phyloP scores from a whole-genome alignment of 2,888 invertebrate species.

The Notodonta ziczac region DNA sequence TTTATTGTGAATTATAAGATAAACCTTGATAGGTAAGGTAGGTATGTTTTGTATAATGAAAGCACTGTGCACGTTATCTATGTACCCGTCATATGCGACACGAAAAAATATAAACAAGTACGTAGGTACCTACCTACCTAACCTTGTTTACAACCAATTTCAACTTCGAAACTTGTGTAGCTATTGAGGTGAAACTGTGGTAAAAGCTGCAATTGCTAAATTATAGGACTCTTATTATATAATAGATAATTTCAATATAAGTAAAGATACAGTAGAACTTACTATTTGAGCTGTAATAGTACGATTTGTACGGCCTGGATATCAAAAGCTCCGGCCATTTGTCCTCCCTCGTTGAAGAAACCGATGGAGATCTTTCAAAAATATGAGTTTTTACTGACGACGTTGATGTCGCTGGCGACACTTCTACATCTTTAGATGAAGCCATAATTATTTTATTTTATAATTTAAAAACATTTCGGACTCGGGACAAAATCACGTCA shows the following conservation, averaged over 20 bases:
- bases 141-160: neutral
- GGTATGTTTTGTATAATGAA: neutral
- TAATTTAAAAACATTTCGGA: conserved; percentile 46
- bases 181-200: neutral
- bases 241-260: neutral
- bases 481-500: conserved; percentile 17
- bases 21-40: neutral
- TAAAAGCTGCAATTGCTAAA: neutral
- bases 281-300: conserved; percentile 73
- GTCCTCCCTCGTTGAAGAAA: conserved; percentile 69
- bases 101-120: conserved; percentile 10
- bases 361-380: conserved; percentile 71
- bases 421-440: conserved; percentile 57
- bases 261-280: conserved; percentile 47
- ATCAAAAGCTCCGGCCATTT: conserved; percentile 81
- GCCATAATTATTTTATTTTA: conserved; percentile 62
- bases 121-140: neutral
- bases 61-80: conserved; percentile 17
- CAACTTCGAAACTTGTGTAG: neutral
- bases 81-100: conserved; percentile 23
- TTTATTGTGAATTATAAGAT: neutral
- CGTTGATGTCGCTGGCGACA: conserved; percentile 68
- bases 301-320: conserved; percentile 74
- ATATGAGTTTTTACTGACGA: conserved; percentile 63
- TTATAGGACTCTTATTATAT: neutral